Percentiles rank a stretch among this genome's conserved stretches.
These are phyloP conservation scores for Lineus longissimus DNA, from an alignment of 1,140 invertebrate species.

Conservation along the genomic window DNA sequence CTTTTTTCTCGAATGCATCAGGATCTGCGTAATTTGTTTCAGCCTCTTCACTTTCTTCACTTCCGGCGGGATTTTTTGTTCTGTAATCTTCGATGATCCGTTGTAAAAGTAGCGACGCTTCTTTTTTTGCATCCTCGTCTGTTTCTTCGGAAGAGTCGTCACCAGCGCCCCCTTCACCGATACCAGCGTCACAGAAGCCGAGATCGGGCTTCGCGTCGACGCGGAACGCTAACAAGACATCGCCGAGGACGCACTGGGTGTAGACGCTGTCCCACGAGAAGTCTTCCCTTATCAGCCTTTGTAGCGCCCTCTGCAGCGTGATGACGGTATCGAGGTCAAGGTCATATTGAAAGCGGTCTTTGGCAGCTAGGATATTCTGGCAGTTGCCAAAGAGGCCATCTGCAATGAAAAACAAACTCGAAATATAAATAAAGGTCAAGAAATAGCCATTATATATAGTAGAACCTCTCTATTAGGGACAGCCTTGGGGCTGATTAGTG, in stretches of 20 bases:
- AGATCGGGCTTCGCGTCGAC: neutral
- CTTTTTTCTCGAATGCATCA: neutral
- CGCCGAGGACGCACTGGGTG: slow-evolving; percentile 77
- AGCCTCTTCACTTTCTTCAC: slow-evolving; percentile 3
- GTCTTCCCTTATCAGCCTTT: slow-evolving; percentile 40
- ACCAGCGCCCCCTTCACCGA: too few relatives aligned
- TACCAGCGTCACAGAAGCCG: slow-evolving; percentile 8
- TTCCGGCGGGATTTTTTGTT: neutral
- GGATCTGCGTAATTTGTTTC: neutral
- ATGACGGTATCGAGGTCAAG: slow-evolving; percentile 64
- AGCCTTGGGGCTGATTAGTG: too few relatives aligned
- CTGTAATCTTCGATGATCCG: too few relatives aligned
- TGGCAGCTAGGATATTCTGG: slow-evolving; percentile 62
- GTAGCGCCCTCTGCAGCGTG: slow-evolving; percentile 63
- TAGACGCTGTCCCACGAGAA: slow-evolving; percentile 77
- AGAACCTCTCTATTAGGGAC: too few relatives aligned
- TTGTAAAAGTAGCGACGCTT: too few relatives aligned
- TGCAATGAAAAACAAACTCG: slow-evolving; percentile 52
- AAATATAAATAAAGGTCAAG: neutral
- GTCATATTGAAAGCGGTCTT: slow-evolving; percentile 61
- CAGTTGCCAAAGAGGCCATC: slow-evolving; percentile 81
- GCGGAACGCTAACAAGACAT: slow-evolving; percentile 64
- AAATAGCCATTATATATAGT: too few relatives aligned
- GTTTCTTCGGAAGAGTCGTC: too few relatives aligned
- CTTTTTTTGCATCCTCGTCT: too few relatives aligned